These are phyloP conservation scores for Gandaritis pyraliata DNA, from an alignment of 2,888 invertebrate genomes.

Conservation along the genomic window DNA sequence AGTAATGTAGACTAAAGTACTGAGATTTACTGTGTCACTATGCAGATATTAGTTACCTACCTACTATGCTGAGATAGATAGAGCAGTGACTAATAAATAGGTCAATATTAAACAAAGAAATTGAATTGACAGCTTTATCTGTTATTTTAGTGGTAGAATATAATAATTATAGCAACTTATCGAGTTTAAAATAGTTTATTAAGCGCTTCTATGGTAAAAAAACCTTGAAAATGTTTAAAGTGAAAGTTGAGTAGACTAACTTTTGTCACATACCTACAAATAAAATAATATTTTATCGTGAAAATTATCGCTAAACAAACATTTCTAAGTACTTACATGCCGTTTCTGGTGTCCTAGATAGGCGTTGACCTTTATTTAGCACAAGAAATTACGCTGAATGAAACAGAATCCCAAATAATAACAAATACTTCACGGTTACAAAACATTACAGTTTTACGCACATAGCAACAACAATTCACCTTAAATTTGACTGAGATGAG, in stretches of 20 bases:
- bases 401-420: constrained; percentile 14
- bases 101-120: constrained; percentile 2
- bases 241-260: constrained; percentile 1
- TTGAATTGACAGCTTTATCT: neutral
- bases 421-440: constrained; percentile 22
- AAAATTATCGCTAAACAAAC: constrained; percentile 14
- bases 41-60: too few relatives aligned
- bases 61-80: too few relatives aligned
- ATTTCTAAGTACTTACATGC: constrained; percentile 20
- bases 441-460: constrained; percentile 27
- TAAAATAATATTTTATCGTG: neutral
- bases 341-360: constrained; percentile 3
- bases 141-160: neutral
- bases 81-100: constrained; percentile 8
- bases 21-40: too few relatives aligned
- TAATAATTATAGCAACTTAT: neutral
- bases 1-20: too few relatives aligned
- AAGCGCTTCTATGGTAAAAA: too few relatives aligned
- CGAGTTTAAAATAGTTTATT: neutral
- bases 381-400: constrained; percentile 23
- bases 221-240: neutral
- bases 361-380: constrained; percentile 28
- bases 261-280: neutral
- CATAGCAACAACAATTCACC: constrained; percentile 19
- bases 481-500: constrained; percentile 5